Evolutionary conservation across 1,140 invertebrate species (phyloP), one percentile per base, ranked within the genome.

Genomic region (Xylocopa sonorina): DNA sequence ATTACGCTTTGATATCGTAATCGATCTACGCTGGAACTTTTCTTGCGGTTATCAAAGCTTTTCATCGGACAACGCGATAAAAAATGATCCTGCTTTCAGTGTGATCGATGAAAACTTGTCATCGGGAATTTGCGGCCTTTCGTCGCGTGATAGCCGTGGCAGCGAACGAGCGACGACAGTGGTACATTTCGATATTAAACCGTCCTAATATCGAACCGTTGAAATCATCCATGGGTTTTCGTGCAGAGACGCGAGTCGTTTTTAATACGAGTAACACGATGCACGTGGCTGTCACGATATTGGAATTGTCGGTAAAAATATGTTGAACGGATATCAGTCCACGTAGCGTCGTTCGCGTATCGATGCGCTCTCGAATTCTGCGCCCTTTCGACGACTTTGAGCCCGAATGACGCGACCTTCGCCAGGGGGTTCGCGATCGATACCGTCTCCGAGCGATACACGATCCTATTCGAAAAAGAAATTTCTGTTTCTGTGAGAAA

Each of bases 1-100:
- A 68, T 82, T 82, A 82, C 68, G n/a, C 66, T 51, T 74, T 5
- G 18, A 68, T 62, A 82, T 67, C 41, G 38, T 68, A 68, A 80
- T 62, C 46, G 58, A 48, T 32, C 24, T 38, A n/a, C 9, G 18
- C 62, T 48, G 2, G 67, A 41, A 62, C 12, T 38, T 73, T 67
- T 34, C 29, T n/a, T n/a, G n/a, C 4, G n/a, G n/a, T n/a, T 24
- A 51, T 38, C 50, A 9, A 27, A 27, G 18, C 12, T 55, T 29
- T 27, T 38, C 4, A 18, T 7, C 16, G 4, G 14, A 3, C 10
- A 10, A 57, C 12, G 27, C 27, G 14, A 4, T 2, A 43, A 24
- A 43, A 24, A 9, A 6, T n/a, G 38, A 16, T 27, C 3, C 16
- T 4, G 3, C 3, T 41, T 62, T 12, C 9, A 9, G 2, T 14